Percentiles rank a stretch among this genome's conserved stretches.
These are phyloP conservation scores for Xylocampa areola DNA, from an alignment of 2,888 invertebrate genomes.

Conservation along the genomic window DNA sequence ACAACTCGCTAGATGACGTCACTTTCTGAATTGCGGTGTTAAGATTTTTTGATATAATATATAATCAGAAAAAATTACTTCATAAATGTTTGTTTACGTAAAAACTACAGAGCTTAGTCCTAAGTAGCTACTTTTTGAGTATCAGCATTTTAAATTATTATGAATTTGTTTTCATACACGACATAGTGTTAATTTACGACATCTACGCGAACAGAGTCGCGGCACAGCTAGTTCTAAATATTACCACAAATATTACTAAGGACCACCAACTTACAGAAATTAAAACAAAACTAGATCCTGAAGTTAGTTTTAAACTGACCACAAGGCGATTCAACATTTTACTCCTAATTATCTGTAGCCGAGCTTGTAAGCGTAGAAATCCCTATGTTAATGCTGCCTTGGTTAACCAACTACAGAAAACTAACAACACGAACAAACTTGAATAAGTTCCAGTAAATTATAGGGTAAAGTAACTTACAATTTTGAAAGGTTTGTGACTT, in stretches of 20 bases:
- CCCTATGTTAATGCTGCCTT: conserved; percentile 14
- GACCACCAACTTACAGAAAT: background rate
- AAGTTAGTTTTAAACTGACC: conserved; percentile 19
- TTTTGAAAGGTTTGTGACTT: conserved; percentile 42
- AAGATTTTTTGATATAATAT: too few species aligned
- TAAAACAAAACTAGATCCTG: background rate
- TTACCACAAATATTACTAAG: background rate
- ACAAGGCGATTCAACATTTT: conserved; percentile 12
- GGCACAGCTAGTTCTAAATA: background rate
- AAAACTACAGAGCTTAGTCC: too few species aligned
- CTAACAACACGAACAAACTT: conserved; percentile 31
- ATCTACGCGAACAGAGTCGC: too few species aligned
- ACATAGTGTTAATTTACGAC: too few species aligned
- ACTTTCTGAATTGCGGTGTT: too few species aligned
- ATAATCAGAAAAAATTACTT: too few species aligned
- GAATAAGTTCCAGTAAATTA: conserved; percentile 47
- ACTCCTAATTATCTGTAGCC: conserved; percentile 20
- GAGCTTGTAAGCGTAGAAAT: conserved; percentile 21
- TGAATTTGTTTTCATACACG: too few species aligned
- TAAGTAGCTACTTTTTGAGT: too few species aligned
- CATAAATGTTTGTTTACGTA: too few species aligned
- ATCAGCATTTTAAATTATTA: too few species aligned
- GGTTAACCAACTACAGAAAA: conserved; percentile 32
- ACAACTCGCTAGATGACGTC: too few species aligned
- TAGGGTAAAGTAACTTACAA: conserved; percentile 37